Conservation (phyloP, 2,113 vertebrate genomes). For the Chloebia gouldiae region DNA sequence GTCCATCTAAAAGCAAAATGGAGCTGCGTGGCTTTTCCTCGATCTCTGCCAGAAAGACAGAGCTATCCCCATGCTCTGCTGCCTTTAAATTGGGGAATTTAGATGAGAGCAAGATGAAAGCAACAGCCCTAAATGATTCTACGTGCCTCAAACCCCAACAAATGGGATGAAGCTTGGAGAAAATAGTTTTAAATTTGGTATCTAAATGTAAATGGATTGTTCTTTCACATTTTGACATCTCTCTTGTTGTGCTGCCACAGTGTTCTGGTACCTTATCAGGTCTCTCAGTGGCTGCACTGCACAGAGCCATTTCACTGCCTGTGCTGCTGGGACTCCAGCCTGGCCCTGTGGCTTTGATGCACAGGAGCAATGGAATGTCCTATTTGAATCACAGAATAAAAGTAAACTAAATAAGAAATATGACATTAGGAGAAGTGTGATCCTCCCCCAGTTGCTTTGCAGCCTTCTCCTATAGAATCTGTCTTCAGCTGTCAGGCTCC, state of each 20-base stretch:
- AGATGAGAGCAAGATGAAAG: background rate
- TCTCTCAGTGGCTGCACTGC: background rate
- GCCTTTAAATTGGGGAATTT: background rate
- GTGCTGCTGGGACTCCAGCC: background rate
- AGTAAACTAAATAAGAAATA: background rate
- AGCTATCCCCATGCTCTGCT: background rate
- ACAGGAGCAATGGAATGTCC: background rate
- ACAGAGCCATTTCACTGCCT: background rate
- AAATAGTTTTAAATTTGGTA: background rate
- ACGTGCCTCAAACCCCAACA: background rate
- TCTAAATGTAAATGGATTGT: background rate
- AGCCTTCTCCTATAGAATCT: background rate
- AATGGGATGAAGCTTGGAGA: background rate
- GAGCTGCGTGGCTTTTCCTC: background rate
- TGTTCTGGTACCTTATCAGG: background rate
- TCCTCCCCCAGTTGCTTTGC: background rate
- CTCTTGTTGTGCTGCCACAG: background rate
- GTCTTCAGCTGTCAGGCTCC: background rate
- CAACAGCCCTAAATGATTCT: background rate
- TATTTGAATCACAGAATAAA: background rate
- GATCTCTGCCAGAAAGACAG: background rate
- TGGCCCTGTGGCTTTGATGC: background rate
- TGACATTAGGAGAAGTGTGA: background rate
- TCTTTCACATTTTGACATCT: background rate
- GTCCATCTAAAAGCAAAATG: background rate